Conservation (phyloP, 2,113 vertebrate genomes). For the Clarias magur region DNA sequence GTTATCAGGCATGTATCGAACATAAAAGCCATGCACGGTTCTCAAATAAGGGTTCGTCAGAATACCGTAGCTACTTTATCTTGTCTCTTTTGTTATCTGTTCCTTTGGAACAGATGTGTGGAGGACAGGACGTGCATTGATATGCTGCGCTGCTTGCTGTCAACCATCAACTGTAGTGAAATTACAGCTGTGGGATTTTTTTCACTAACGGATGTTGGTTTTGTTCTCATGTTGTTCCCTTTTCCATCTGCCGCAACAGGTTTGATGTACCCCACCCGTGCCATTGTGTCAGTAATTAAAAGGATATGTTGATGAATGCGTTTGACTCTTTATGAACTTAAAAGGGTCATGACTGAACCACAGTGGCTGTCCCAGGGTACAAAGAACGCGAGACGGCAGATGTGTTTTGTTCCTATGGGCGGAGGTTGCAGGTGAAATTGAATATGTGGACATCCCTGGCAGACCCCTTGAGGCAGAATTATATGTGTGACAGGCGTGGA, state of each 20-base stretch:
- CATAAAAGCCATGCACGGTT: not conserved
- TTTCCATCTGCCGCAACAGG: conserved; percentile 25
- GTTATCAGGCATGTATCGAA: conserved; percentile 24
- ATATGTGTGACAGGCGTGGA: not conserved
- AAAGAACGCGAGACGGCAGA: conserved; percentile 29
- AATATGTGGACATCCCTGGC: conserved; percentile 15
- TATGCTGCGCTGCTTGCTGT: conserved; percentile 22
- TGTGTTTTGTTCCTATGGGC: conserved; percentile 39
- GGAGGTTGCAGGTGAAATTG: conserved; percentile 34
- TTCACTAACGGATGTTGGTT: conserved; percentile 7
- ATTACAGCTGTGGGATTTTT: conserved; percentile 27
- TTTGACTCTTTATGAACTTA: conserved; percentile 29
- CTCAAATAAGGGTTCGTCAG: conserved; percentile 15
- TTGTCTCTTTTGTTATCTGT: conserved; percentile 16
- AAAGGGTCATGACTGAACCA: conserved; percentile 13
- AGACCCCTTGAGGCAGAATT: not conserved
- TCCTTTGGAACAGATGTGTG: conserved; percentile 36
- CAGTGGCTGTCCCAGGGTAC: conserved; percentile 7
- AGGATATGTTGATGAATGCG: conserved; percentile 31
- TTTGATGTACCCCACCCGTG: conserved; percentile 16
- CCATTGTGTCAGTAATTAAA: conserved; percentile 41
- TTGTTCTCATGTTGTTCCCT: conserved; percentile 4
- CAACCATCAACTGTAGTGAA: conserved; percentile 12
- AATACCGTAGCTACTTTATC: conserved; percentile 17
- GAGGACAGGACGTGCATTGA: not conserved